Conservation (phyloP, 2,797 vertebrate genomes). For the Sebastes matsubarae region DNA sequence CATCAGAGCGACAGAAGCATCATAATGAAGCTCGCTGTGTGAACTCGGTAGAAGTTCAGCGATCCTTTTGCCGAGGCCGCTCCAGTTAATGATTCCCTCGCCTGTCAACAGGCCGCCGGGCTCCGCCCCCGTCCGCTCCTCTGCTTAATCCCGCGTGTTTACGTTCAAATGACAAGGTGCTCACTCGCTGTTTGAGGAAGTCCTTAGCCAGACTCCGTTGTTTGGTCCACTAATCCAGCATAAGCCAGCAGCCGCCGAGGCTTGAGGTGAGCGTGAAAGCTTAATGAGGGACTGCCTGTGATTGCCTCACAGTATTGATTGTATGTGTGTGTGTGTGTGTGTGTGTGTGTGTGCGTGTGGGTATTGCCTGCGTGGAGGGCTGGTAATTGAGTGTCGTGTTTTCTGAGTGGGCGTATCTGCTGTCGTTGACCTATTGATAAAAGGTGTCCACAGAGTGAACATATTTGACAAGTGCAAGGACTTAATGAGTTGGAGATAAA, state of each 20-base stretch:
- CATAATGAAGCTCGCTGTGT: neutral
- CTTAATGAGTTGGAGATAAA: neutral
- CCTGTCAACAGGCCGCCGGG: slow-evolving; percentile 51
- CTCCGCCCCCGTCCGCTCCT: slow-evolving; percentile 45
- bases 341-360: neutral
- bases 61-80: neutral
- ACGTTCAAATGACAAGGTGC: slow-evolving; percentile 35
- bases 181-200: slow-evolving; percentile 45
- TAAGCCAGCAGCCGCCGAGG: slow-evolving; percentile 21
- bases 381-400: slow-evolving; percentile 1
- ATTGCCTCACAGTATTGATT: slow-evolving; percentile 11
- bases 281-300: slow-evolving; percentile 29
- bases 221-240: slow-evolving; percentile 53
- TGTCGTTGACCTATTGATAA: neutral
- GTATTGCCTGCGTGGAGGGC: neutral
- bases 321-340: neutral
- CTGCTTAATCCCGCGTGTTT: slow-evolving; percentile 28
- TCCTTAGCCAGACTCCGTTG: slow-evolving; percentile 31
- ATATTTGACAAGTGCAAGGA: neutral
- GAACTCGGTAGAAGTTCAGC: slow-evolving; percentile 17
- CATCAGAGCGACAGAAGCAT: neutral
- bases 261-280: slow-evolving; percentile 63
- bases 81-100: slow-evolving; percentile 70
- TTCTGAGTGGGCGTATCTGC: neutral
- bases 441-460: neutral